phyloP scores from a whole-genome alignment of 1,140 invertebrate species.

The Asobara japonica region DNA sequence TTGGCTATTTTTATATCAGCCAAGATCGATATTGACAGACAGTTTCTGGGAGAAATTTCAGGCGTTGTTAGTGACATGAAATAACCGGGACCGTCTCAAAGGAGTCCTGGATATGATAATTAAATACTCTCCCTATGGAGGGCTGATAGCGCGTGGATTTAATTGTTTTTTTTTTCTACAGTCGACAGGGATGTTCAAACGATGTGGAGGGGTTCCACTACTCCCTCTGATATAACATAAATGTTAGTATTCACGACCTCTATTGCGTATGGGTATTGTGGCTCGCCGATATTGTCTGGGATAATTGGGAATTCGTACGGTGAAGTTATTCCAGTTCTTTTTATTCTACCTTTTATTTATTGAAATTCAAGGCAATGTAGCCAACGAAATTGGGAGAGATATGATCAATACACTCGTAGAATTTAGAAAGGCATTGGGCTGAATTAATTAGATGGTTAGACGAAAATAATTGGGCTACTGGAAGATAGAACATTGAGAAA shows the following conservation, averaged over 20 bases:
- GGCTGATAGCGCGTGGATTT: neutral
- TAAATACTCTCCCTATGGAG: neutral
- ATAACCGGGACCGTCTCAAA: neutral
- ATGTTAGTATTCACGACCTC: neutral
- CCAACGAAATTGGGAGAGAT: too few relatives aligned
- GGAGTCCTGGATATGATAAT: neutral
- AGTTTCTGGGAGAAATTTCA: neutral
- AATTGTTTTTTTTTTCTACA: neutral
- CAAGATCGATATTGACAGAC: conserved; percentile 3
- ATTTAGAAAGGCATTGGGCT: too few relatives aligned
- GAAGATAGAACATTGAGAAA: too few relatives aligned
- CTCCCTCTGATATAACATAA: neutral
- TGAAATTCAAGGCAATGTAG: too few relatives aligned
- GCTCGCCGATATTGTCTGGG: too few relatives aligned
- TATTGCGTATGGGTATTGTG: neutral
- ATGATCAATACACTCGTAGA: too few relatives aligned
- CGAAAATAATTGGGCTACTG: too few relatives aligned
- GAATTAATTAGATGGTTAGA: too few relatives aligned
- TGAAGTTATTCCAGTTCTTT: too few relatives aligned
- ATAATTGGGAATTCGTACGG: too few relatives aligned
- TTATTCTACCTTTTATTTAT: too few relatives aligned
- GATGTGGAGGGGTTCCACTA: neutral
- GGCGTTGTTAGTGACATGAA: neutral
- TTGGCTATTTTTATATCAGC: neutral
- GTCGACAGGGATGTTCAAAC: neutral